These are phyloP conservation scores for Phrixothrix hirtus DNA, from an alignment of 2,888 invertebrate genomes.

Conservation along the genomic window DNA sequence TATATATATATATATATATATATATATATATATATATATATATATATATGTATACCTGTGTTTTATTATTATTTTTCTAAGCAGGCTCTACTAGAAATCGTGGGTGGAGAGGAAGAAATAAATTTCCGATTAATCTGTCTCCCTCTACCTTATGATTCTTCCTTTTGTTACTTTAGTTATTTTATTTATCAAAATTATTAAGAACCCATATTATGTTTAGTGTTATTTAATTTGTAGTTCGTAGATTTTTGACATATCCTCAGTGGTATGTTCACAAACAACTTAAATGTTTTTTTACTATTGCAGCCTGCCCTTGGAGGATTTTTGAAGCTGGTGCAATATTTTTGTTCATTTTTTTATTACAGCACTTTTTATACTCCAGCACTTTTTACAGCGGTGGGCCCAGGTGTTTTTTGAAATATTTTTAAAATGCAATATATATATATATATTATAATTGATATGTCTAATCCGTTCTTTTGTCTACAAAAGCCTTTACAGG, in stretches of 20 bases:
- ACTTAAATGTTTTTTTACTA: constrained; percentile 51
- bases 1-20: too few relatives aligned
- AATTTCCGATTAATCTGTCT: constrained; percentile 18
- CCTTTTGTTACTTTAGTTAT: constrained; percentile 21
- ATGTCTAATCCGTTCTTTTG: constrained; percentile 51
- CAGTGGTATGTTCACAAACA: constrained; percentile 53
- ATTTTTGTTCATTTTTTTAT: constrained; percentile 45
- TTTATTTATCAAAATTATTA: constrained; percentile 24
- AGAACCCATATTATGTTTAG: constrained; percentile 15
- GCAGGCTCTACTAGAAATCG: constrained; percentile 22
- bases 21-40: constrained; percentile 9
- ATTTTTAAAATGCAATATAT: constrained; percentile 33
- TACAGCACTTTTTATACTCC: constrained; percentile 47
- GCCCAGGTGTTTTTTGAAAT: constrained; percentile 33
- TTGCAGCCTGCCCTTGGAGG: constrained; percentile 55
- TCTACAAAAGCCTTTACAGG: constrained; percentile 60
- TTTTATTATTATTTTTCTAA: constrained; percentile 16
- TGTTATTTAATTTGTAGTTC: constrained; percentile 18
- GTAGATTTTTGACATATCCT: constrained; percentile 56
- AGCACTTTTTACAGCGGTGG: constrained; percentile 37
- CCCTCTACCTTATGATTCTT: constrained; percentile 29
- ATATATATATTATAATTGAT: constrained; percentile 38
- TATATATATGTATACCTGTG: constrained; percentile 9
- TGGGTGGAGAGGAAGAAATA: constrained; percentile 25
- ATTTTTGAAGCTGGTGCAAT: constrained; percentile 50